A percentile compares a stretch with the other conserved stretches of the same genome.
Conservation (phyloP, 2,888 invertebrate species). For the Amorpha juglandis region DNA sequence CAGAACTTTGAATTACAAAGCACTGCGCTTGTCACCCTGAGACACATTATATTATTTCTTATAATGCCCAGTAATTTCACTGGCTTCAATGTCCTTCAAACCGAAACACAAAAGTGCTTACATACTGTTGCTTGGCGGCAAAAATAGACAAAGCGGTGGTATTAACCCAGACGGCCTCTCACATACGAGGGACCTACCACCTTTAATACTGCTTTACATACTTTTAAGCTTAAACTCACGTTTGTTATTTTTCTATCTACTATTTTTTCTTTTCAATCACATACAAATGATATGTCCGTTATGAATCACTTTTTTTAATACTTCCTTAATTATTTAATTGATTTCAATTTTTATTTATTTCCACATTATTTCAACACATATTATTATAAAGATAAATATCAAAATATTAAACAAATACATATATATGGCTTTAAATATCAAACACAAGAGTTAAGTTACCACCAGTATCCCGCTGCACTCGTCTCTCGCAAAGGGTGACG, state of each 20-base stretch:
- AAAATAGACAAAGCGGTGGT: no score
- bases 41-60: no score
- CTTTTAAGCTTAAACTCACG: background rate
- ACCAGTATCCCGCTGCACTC: background rate
- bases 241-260: background rate
- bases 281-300: background rate
- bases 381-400: no score
- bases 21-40: no score
- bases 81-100: no score
- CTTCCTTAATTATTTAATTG: background rate
- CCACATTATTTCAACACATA: background rate
- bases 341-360: background rate
- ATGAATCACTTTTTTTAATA: background rate
- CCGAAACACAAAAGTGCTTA: no score
- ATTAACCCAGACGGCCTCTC: no score
- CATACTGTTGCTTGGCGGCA: no score
- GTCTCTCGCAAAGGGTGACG: conserved; percentile 5
- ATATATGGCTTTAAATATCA: background rate
- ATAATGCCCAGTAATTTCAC: no score
- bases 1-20: no score
- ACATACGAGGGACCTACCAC: no score
- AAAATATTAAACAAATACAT: no score
- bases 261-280: background rate
- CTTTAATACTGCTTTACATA: background rate
- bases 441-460: background rate